Conservation (phyloP, 2,888 invertebrate genomes). For the Lycia hirtaria region DNA sequence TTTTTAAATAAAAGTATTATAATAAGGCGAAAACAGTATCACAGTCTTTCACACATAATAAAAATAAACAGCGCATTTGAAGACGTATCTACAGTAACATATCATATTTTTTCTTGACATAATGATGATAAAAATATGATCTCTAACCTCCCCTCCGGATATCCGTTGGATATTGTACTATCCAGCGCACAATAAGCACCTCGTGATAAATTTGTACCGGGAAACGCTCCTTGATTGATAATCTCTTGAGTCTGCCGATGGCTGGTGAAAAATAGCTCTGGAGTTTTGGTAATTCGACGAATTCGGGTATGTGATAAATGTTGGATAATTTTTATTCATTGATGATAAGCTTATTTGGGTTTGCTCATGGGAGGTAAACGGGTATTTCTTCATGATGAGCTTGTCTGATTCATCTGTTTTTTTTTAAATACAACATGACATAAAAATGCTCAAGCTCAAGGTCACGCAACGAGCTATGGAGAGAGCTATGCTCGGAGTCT, state of each 20-base stretch:
- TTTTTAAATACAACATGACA: too few species aligned
- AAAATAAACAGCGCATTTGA: neutral
- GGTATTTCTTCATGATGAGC: too few species aligned
- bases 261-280: conserved; percentile 30
- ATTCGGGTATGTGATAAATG: neutral
- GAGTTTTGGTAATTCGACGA: conserved; percentile 4
- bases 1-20: too few species aligned
- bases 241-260: conserved; percentile 50
- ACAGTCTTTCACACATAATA: neutral
- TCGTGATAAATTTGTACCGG: conserved; percentile 81
- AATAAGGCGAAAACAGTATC: neutral
- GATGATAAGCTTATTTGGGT: too few species aligned
- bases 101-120: conserved; percentile 70
- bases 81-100: conserved; percentile 49
- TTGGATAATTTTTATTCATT: neutral
- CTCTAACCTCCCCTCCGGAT: conserved; percentile 81
- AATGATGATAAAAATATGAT: conserved; percentile 85
- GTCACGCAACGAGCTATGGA: too few species aligned
- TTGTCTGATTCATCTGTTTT: too few species aligned
- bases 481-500: too few species aligned
- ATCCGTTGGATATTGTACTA: conserved; percentile 83
- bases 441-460: too few species aligned
- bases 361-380: too few species aligned
- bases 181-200: conserved; percentile 80
- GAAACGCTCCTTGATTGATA: conserved; percentile 82